Percentiles rank a stretch among this genome's conserved stretches.
Conservation (phyloP, 1,140 invertebrate genomes). For the Eumeta japonica region DNA sequence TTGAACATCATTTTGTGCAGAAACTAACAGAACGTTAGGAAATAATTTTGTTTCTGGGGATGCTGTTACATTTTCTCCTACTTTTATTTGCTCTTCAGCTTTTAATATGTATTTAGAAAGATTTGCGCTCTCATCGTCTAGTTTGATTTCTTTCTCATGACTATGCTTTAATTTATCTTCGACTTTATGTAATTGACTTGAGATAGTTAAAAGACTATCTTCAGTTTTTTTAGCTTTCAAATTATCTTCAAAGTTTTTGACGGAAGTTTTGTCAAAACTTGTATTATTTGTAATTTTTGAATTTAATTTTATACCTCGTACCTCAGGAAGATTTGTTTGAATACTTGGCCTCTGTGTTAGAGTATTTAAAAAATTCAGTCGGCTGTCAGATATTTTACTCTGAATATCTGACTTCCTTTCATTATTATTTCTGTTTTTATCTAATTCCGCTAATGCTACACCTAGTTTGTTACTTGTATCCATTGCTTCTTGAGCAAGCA, state of each 20-base stretch:
- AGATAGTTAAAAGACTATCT: slow-evolving; percentile 52
- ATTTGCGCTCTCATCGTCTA: slow-evolving; percentile 35
- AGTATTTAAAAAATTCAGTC: slow-evolving; percentile 36
- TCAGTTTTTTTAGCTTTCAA: slow-evolving; percentile 44
- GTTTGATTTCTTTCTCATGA: slow-evolving; percentile 42
- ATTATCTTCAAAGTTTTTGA: slow-evolving; percentile 3
- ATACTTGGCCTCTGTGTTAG: slow-evolving; percentile 27
- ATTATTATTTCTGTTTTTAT: slow-evolving; percentile 46
- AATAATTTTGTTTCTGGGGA: slow-evolving; percentile 19
- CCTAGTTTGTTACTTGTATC: slow-evolving; percentile 54
- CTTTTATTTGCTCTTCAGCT: slow-evolving; percentile 20
- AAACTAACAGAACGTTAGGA: slow-evolving; percentile 25
- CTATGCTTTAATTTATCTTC: slow-evolving; percentile 51
- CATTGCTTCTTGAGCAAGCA: slow-evolving; percentile 61
- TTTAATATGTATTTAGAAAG: slow-evolving; percentile 26
- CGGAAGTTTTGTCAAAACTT: neutral
- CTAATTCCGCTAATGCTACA: slow-evolving; percentile 51
- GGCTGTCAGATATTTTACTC: slow-evolving; percentile 36
- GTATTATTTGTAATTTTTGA: neutral
- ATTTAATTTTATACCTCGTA: too few relatives aligned
- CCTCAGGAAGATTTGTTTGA: slow-evolving; percentile 13
- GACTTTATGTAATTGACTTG: slow-evolving; percentile 49
- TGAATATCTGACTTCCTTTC: slow-evolving; percentile 35
- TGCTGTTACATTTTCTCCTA: slow-evolving; percentile 20
- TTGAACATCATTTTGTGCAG: slow-evolving; percentile 26